Percentiles rank a stretch among this genome's conserved stretches.
phyloP scores from a whole-genome alignment of 2,797 vertebrate species.

The Alfaro cultratus region DNA sequence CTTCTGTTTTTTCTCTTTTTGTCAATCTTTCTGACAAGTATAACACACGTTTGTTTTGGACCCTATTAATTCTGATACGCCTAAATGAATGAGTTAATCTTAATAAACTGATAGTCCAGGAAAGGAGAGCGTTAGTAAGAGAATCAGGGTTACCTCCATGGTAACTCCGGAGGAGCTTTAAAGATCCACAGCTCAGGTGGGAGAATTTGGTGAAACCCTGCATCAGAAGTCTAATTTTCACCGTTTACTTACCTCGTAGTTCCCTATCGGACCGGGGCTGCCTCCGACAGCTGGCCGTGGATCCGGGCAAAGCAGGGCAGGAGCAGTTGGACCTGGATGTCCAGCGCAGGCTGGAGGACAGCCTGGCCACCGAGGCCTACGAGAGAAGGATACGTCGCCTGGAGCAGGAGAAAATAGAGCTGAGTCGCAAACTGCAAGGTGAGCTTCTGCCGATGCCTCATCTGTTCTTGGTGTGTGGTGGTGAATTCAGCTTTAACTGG shows the following conservation, averaged over 20 bases:
- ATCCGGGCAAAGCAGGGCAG: conserved; percentile 67
- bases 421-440: conserved; percentile 97
- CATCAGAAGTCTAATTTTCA: not conserved
- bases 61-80: not conserved
- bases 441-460: conserved; percentile 13
- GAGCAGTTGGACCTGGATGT: conserved; percentile 86
- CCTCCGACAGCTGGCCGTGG: conserved; percentile 75
- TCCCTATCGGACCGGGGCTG: conserved; percentile 92
- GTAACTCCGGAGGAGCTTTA: too few species aligned
- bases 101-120: too few species aligned
- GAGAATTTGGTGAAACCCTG: too few species aligned
- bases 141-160: too few species aligned
- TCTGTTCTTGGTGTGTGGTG: not conserved
- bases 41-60: not conserved
- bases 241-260: conserved; percentile 66
- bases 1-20: conserved; percentile 31
- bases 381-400: conserved; percentile 95
- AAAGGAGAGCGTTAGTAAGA: too few species aligned
- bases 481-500: not conserved
- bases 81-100: not conserved
- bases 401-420: conserved; percentile 96
- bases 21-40: not conserved
- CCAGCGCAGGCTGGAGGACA: conserved; percentile 92
- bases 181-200: too few species aligned
- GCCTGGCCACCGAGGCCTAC: conserved; percentile 95